phyloP scores from a whole-genome alignment of 2,888 invertebrate species.

The Eilema depressum region DNA sequence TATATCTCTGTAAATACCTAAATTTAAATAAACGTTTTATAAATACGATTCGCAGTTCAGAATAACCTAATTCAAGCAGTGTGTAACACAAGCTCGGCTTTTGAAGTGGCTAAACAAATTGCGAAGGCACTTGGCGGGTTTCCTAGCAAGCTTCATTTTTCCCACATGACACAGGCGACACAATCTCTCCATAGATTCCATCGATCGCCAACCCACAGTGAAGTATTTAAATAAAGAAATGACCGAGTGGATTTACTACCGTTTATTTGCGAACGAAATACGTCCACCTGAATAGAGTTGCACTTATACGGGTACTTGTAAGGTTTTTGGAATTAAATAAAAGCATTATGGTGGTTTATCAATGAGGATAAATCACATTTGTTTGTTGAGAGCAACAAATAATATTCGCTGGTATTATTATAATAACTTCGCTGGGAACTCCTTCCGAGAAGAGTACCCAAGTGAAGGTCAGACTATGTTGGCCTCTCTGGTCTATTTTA shows the following conservation, averaged over 20 bases:
- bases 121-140: conserved; percentile 74
- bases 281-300: conserved; percentile 39
- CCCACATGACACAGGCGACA: conserved; percentile 71
- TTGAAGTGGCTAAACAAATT: conserved; percentile 80
- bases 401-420: background rate
- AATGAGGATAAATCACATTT: background rate
- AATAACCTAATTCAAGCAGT: conserved; percentile 55
- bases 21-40: background rate
- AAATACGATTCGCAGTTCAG: conserved; percentile 19
- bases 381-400: background rate
- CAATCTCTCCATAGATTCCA: conserved; percentile 67
- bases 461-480: background rate
- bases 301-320: conserved; percentile 46
- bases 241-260: conserved; percentile 51
- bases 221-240: conserved; percentile 61
- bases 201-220: conserved; percentile 58
- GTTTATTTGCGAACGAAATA: conserved; percentile 56
- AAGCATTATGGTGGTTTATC: conserved; percentile 5
- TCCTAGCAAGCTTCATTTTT: conserved; percentile 71
- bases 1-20: background rate
- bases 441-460: background rate
- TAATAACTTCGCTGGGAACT: background rate
- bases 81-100: conserved; percentile 61
- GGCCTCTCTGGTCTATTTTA: background rate
- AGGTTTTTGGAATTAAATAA: conserved; percentile 16